A percentile compares a stretch with the other conserved stretches of the same genome.
These are phyloP conservation scores for Fragum sueziense DNA, from an alignment of 2,888 invertebrate genomes.

Conservation along the genomic window DNA sequence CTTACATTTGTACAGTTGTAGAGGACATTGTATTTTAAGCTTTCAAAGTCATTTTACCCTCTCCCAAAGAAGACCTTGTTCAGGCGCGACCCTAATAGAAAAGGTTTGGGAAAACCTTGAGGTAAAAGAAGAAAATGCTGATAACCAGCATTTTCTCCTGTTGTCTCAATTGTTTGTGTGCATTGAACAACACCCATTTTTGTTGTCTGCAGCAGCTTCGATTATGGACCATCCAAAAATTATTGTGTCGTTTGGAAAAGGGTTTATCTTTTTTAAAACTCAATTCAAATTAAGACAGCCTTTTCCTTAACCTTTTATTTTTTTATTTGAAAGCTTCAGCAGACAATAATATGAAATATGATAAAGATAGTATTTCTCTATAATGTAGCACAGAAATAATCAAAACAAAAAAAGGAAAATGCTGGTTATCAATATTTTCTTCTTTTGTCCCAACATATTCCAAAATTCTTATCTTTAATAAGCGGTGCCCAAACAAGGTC, in stretches of 20 bases:
- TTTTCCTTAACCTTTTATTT: too few relatives aligned
- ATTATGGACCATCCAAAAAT: too few relatives aligned
- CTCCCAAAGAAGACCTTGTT: neutral
- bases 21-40: too few relatives aligned
- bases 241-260: too few relatives aligned
- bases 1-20: too few relatives aligned
- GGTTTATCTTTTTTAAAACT: too few relatives aligned
- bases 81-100: neutral
- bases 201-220: too few relatives aligned
- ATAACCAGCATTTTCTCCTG: neutral
- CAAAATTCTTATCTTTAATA: neutral
- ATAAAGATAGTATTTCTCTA: neutral
- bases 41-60: neutral
- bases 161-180: too few relatives aligned
- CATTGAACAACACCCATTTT: too few relatives aligned
- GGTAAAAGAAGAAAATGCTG: neutral
- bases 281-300: too few relatives aligned
- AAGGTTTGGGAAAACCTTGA: neutral
- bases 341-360: neutral
- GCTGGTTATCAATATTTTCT: neutral
- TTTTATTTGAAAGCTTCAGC: neutral
- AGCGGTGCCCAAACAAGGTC: neutral
- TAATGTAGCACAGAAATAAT: neutral
- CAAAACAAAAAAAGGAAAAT: neutral
- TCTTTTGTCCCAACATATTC: neutral